Evolutionary conservation across 1,140 invertebrate genomes (phyloP).

Genomic region (Apis mellifera): DNA sequence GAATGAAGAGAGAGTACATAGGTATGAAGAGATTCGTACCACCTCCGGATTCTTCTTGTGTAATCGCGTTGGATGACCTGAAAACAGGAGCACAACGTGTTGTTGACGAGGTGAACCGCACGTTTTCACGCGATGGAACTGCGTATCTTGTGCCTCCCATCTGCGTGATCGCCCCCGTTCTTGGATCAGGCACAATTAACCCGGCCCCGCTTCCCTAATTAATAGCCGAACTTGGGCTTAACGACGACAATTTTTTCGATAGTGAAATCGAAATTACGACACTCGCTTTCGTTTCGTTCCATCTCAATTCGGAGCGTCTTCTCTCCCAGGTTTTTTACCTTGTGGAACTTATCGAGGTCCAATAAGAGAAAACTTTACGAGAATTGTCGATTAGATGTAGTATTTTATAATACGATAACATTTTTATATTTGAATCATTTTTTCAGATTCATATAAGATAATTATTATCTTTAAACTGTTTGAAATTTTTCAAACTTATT

Average conservation of each 20-base stretch:
- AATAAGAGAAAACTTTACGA: too few relatives aligned
- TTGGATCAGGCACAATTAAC: slow-evolving; percentile 45
- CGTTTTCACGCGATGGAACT: slow-evolving; percentile 42
- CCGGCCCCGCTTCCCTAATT: slow-evolving; percentile 57
- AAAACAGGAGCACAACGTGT: slow-evolving; percentile 34
- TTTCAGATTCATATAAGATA: too few relatives aligned
- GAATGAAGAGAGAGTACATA: not conserved
- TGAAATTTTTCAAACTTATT: too few relatives aligned
- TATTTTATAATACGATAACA: too few relatives aligned
- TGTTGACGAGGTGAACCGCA: slow-evolving; percentile 35
- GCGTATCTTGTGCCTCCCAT: slow-evolving; percentile 50
- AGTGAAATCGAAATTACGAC: slow-evolving; percentile 55
- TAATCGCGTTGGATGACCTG: slow-evolving; percentile 51
- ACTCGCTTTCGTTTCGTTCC: slow-evolving; percentile 31
- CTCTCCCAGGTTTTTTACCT: not conserved
- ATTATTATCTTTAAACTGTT: too few relatives aligned
- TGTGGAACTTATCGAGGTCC: too few relatives aligned
- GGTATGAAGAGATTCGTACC: slow-evolving; percentile 32
- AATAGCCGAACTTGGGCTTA: slow-evolving; percentile 42
- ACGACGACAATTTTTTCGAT: slow-evolving; percentile 54
- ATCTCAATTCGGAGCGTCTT: not conserved
- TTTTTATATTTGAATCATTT: too few relatives aligned
- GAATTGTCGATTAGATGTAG: too few relatives aligned
- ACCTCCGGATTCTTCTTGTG: slow-evolving; percentile 35
- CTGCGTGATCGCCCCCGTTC: slow-evolving; percentile 35